These are phyloP conservation scores for Petrocephalus schoutedeni DNA, from an alignment of 2,797 vertebrate genomes.

Conservation along the genomic window DNA sequence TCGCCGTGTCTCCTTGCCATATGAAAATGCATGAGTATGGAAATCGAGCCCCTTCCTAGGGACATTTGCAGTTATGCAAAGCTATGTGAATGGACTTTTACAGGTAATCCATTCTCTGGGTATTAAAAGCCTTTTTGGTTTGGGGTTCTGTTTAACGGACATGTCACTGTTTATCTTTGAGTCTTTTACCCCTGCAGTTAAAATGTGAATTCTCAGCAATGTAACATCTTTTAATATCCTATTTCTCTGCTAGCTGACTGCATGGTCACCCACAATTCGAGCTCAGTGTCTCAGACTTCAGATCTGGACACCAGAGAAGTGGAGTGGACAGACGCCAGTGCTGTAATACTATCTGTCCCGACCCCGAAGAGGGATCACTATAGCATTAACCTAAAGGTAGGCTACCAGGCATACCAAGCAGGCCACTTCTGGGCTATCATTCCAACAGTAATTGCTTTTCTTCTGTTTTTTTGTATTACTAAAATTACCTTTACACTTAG, in stretches of 20 bases:
- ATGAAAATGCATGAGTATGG: neutral
- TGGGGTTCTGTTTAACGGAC: neutral
- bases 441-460: neutral
- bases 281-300: conserved; percentile 57
- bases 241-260: conserved; percentile 50
- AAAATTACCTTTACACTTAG: neutral
- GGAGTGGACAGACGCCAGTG: conserved; percentile 32
- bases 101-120: conserved; percentile 40
- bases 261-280: conserved; percentile 60
- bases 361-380: neutral
- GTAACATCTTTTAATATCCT: conserved; percentile 2
- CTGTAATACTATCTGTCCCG: conserved; percentile 15
- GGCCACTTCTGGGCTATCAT: neutral
- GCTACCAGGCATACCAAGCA: neutral
- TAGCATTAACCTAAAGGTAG: neutral
- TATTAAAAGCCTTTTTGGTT: neutral
- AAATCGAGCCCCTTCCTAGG: neutral
- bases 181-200: neutral
- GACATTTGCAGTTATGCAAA: conserved; percentile 18
- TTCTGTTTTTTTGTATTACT: neutral
- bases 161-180: neutral
- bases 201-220: neutral
- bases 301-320: conserved; percentile 27
- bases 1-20: neutral
- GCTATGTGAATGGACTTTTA: conserved; percentile 17